Conservation (phyloP, 2,888 invertebrate genomes). For the Aplocera efformata region DNA sequence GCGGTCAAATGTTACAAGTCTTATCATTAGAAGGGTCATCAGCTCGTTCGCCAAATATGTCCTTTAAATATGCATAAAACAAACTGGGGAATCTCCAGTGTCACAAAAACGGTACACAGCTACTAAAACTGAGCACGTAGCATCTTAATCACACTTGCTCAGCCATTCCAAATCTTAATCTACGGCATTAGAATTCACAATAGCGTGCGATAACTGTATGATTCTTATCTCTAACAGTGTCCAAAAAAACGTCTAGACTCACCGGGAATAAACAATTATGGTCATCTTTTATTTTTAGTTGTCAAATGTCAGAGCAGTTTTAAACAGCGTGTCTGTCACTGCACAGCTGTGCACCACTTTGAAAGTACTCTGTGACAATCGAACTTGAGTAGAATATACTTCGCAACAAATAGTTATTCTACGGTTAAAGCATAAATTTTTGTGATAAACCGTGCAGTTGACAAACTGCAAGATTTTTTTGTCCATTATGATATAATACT, state of each 20-base stretch:
- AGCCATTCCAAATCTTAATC: slow-evolving; percentile 14
- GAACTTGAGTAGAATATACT: too few relatives aligned
- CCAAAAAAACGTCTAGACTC: slow-evolving; percentile 29
- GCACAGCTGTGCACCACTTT: too few relatives aligned
- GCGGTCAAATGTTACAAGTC: too few relatives aligned
- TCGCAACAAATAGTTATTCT: too few relatives aligned
- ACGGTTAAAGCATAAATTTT: too few relatives aligned
- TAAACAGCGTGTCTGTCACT: too few relatives aligned
- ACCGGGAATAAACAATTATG: slow-evolving; percentile 19
- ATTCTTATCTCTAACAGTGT: slow-evolving; percentile 26
- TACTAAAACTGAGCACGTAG: slow-evolving; percentile 18
- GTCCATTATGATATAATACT: too few relatives aligned
- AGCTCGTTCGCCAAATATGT: slow-evolving; percentile 3
- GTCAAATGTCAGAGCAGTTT: slow-evolving; percentile 5
- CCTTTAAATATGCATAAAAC: slow-evolving; percentile 27
- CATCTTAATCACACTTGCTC: slow-evolving; percentile 20
- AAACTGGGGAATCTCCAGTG: slow-evolving; percentile 30
- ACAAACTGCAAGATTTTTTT: too few relatives aligned
- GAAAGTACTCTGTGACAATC: too few relatives aligned
- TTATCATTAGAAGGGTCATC: too few relatives aligned
- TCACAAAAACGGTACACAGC: slow-evolving; percentile 28
- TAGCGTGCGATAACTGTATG: slow-evolving; percentile 11
- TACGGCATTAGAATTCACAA: slow-evolving; percentile 15
- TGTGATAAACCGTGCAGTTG: too few relatives aligned
- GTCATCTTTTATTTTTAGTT: slow-evolving; percentile 22